Percentiles rank a stretch among this genome's conserved stretches.
phyloP scores from a whole-genome alignment of 2,888 invertebrate genomes.

The Stramonita haemastoma region DNA sequence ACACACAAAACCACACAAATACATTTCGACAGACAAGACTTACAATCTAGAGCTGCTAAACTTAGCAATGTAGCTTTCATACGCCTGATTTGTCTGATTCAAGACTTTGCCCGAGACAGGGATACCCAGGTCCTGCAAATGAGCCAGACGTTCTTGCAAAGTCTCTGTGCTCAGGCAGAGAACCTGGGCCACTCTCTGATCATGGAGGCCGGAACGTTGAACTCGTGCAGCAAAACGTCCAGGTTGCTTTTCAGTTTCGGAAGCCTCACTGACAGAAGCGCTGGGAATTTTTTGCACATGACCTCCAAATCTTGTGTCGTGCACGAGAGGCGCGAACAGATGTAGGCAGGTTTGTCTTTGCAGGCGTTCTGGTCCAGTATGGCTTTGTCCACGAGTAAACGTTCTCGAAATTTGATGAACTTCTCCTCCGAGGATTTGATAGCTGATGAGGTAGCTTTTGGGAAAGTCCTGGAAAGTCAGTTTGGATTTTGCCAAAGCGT shows the following conservation, averaged over 20 bases:
- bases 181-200: conserved; percentile 2
- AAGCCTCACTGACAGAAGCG: neutral
- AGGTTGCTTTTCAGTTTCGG: conserved; percentile 35
- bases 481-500: conserved; percentile 6
- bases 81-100: neutral
- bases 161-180: conserved; percentile 34
- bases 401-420: conserved; percentile 32
- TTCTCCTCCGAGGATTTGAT: neutral
- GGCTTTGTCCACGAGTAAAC: conserved; percentile 24
- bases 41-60: neutral
- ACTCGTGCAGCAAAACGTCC: conserved; percentile 27
- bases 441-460: conserved; percentile 2
- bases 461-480: conserved; percentile 31
- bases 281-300: conserved; percentile 24
- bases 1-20: neutral
- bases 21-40: neutral
- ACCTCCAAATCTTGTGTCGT: neutral
- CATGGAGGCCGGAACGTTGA: neutral
- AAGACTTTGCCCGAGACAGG: neutral
- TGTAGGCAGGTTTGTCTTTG: conserved; percentile 7
- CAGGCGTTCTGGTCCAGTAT: conserved; percentile 28
- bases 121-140: conserved; percentile 3
- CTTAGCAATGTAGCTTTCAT: conserved; percentile 1
- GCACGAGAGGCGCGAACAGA: conserved; percentile 25
- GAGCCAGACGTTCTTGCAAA: neutral